Evolutionary conservation across 2,888 invertebrate genomes (phyloP).

Genomic region (Sabellastarte sp.): DNA sequence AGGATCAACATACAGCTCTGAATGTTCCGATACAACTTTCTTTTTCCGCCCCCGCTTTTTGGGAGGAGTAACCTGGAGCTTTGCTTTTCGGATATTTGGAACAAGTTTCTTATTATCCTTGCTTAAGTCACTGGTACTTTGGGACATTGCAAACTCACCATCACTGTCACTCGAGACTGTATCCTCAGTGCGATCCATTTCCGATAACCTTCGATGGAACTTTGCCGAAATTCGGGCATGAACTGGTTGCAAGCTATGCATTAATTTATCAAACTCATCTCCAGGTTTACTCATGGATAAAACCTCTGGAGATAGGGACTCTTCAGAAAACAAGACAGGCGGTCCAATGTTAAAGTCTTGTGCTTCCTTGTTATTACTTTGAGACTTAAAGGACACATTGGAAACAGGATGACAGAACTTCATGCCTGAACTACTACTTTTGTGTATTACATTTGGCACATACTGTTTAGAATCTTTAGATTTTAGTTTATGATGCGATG

Average conservation of each 20-base stretch:
- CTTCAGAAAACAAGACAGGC: background rate
- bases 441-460: no score
- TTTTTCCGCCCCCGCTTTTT: background rate
- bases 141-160: background rate
- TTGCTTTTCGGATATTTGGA: background rate
- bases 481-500: background rate
- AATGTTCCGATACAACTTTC: background rate
- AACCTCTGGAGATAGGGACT: background rate
- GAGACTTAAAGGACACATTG: background rate
- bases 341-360: background rate
- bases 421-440: no score
- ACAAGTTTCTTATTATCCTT: no score
- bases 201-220: background rate
- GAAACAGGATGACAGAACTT: background rate
- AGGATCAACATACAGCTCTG: background rate
- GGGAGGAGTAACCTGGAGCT: background rate
- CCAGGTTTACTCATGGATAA: background rate
- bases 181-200: background rate
- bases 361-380: no score
- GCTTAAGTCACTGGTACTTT: background rate
- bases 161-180: background rate
- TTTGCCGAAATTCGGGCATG: background rate
- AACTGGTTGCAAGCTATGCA: background rate
- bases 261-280: background rate
- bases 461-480: background rate